These are phyloP conservation scores for Drosophila teissieri DNA, from an alignment of 1,140 invertebrate species.

Conservation along the genomic window DNA sequence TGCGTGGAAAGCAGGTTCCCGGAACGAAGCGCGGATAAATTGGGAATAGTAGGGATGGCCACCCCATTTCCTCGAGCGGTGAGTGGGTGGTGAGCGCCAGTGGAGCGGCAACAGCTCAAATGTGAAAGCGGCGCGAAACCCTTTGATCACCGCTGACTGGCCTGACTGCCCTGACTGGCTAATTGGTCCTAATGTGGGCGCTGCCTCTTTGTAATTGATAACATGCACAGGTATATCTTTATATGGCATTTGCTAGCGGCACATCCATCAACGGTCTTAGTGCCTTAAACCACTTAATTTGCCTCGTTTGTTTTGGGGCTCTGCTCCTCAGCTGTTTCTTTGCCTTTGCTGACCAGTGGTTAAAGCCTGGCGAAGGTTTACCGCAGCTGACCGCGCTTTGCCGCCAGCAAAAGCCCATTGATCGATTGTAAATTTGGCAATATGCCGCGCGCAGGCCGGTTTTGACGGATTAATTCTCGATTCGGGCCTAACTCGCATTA, in stretches of 20 bases:
- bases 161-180: conserved; percentile 63
- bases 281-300: conserved; percentile 61
- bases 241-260: conserved; percentile 56
- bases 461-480: conserved; percentile 80
- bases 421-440: conserved; percentile 82
- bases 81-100: conserved; percentile 53
- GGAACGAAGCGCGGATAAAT: conserved; percentile 20
- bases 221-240: conserved; percentile 24
- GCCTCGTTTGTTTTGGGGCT: conserved; percentile 26
- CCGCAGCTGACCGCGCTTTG: conserved; percentile 45
- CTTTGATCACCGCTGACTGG: conserved; percentile 65
- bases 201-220: conserved; percentile 79
- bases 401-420: conserved; percentile 52
- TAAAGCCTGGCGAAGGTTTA: conserved; percentile 14
- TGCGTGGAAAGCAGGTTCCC: not conserved
- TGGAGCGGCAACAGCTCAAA: conserved; percentile 56
- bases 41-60: conserved; percentile 3
- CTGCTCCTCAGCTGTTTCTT: not conserved
- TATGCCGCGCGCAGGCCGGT: conserved; percentile 30
- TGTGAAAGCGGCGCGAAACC: conserved; percentile 27
- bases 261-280: conserved; percentile 72
- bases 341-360: conserved; percentile 3
- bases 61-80: not conserved
- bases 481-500: conserved; percentile 75
- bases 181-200: conserved; percentile 66